These are phyloP conservation scores for Belgica antarctica DNA, from an alignment of 2,888 invertebrate genomes.

Conservation along the genomic window DNA sequence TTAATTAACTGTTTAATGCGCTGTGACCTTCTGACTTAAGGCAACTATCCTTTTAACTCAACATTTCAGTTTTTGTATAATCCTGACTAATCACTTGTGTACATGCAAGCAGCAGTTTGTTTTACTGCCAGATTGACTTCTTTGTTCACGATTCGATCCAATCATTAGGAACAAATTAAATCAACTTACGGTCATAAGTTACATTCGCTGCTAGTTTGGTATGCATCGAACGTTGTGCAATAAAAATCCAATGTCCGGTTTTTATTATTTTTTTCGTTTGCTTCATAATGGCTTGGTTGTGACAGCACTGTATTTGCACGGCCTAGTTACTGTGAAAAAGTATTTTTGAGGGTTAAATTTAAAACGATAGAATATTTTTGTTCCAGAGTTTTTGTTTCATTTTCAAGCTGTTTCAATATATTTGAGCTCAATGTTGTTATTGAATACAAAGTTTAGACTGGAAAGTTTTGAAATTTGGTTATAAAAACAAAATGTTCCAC, in stretches of 20 bases:
- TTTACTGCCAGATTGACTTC: constrained; percentile 39
- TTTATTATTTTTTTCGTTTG: too few species aligned
- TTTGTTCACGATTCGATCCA: constrained; percentile 5
- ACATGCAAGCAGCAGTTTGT: background rate
- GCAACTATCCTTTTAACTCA: background rate
- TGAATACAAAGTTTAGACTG: too few species aligned
- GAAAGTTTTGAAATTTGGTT: too few species aligned
- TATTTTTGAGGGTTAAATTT: constrained; percentile 8
- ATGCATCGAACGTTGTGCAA: constrained; percentile 29
- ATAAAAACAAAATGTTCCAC: too few species aligned
- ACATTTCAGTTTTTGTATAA: background rate
- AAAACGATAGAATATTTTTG: background rate
- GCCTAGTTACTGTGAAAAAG: too few species aligned
- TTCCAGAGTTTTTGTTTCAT: too few species aligned
- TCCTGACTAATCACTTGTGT: background rate
- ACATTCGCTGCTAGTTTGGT: constrained; percentile 34
- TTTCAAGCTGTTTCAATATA: too few species aligned
- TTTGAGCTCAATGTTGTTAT: too few species aligned
- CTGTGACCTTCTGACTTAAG: background rate
- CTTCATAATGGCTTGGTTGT: background rate
- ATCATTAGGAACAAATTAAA: constrained; percentile 44
- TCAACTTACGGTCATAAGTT: constrained; percentile 35
- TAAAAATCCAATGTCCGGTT: constrained; percentile 26
- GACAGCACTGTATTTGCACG: too few species aligned
- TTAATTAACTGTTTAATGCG: constrained; percentile 1